Percentiles rank a stretch among this genome's conserved stretches.
These are phyloP conservation scores for Alsophila aescularia DNA, from an alignment of 2,888 invertebrate species.

Conservation along the genomic window DNA sequence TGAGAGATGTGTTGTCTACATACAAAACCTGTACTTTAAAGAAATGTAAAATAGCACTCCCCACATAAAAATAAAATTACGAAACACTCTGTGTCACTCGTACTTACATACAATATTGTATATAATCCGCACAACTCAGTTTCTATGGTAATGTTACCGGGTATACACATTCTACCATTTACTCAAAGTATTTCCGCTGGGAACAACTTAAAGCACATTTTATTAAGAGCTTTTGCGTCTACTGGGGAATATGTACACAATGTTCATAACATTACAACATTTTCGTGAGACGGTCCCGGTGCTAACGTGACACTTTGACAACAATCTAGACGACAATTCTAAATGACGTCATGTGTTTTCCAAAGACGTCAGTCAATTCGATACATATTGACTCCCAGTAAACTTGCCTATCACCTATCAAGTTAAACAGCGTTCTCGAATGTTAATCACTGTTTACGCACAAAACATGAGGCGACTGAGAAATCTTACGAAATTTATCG, in stretches of 20 bases:
- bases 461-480: constrained; percentile 22
- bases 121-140: constrained; percentile 8
- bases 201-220: constrained; percentile 31
- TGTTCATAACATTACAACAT: constrained; percentile 24
- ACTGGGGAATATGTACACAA: constrained; percentile 22
- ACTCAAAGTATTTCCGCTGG: constrained; percentile 28
- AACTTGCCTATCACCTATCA: constrained; percentile 25
- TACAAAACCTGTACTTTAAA: neutral
- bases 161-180: constrained; percentile 15
- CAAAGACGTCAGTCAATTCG: constrained; percentile 21
- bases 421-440: constrained; percentile 26
- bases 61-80: neutral
- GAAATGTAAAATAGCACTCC: neutral
- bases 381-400: constrained; percentile 18
- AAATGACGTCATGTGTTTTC: constrained; percentile 7
- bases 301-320: neutral
- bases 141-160: constrained; percentile 15
- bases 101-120: constrained; percentile 1
- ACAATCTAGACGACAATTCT: constrained; percentile 1
- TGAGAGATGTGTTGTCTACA: neutral
- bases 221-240: constrained; percentile 34
- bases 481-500: constrained; percentile 35
- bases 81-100: neutral
- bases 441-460: constrained; percentile 35
- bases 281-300: constrained; percentile 8